A percentile compares a stretch with the other conserved stretches of the same genome.
These are phyloP conservation scores for Hylaea fasciaria DNA, from an alignment of 2,888 invertebrate genomes.

Conservation along the genomic window DNA sequence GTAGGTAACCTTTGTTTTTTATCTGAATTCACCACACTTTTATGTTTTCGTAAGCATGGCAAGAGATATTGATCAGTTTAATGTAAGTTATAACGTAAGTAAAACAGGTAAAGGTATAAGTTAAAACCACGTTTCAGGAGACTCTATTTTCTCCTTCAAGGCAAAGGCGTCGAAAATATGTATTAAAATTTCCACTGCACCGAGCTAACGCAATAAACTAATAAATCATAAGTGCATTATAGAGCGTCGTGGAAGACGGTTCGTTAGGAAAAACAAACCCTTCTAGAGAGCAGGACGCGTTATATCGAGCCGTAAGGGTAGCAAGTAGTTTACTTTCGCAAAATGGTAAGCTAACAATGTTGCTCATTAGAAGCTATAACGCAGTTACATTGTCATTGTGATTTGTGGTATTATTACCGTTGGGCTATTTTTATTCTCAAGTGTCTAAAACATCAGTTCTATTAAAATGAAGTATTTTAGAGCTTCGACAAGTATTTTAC, in stretches of 20 bases:
- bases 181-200: conserved; percentile 57
- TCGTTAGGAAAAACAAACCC: conserved; percentile 74
- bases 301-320: conserved; percentile 39
- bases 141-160: neutral
- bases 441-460: too few species aligned
- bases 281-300: conserved; percentile 40
- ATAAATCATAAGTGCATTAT: conserved; percentile 77
- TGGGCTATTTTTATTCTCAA: too few species aligned
- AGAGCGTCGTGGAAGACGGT: conserved; percentile 53
- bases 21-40: too few species aligned
- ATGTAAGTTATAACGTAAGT: too few species aligned
- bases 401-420: too few species aligned
- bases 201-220: conserved; percentile 49
- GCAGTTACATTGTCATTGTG: too few species aligned
- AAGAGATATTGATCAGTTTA: too few species aligned
- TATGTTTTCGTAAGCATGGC: too few species aligned
- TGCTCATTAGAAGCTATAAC: neutral
- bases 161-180: conserved; percentile 32
- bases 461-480: too few species aligned
- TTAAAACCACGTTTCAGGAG: neutral
- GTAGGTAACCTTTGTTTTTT: too few species aligned
- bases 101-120: too few species aligned
- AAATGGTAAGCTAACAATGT: conserved; percentile 4
- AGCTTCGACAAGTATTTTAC: too few species aligned
- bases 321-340: neutral